phyloP scores from a whole-genome alignment of 2,113 vertebrate species.

The Grammomys surdaster region DNA sequence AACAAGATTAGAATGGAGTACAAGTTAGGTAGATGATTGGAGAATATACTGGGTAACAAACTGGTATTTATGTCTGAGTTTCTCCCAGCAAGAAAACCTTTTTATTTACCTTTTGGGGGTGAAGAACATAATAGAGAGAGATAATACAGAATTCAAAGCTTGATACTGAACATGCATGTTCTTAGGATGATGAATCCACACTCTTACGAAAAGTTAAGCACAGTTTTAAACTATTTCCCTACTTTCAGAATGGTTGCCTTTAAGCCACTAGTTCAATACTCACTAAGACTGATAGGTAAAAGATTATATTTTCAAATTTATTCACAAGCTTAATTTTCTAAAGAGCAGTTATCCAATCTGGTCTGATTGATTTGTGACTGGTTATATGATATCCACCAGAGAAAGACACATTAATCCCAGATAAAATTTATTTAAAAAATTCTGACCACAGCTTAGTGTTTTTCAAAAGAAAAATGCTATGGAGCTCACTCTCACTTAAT shows the following conservation, averaged over 20 bases:
- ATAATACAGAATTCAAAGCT: not conserved
- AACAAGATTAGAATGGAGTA: not conserved
- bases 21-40: not conserved
- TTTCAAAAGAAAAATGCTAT: constrained; percentile 49
- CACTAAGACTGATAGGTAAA: not conserved
- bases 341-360: not conserved
- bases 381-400: constrained; percentile 27
- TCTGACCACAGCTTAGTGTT: not conserved
- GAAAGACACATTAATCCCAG: constrained; percentile 56
- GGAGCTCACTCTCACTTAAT: constrained; percentile 24
- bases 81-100: not conserved
- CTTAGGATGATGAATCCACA: not conserved
- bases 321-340: constrained; percentile 47
- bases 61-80: not conserved
- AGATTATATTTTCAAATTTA: not conserved
- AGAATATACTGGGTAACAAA: not conserved
- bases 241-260: not conserved
- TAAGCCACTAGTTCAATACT: not conserved
- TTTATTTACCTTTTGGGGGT: not conserved
- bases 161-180: not conserved
- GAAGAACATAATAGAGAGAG: not conserved
- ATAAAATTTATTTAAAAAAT: constrained; percentile 46
- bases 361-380: constrained; percentile 58
- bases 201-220: not conserved
- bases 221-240: not conserved